Conservation (phyloP, 2,113 vertebrate species). For the Nettapus auritus region DNA sequence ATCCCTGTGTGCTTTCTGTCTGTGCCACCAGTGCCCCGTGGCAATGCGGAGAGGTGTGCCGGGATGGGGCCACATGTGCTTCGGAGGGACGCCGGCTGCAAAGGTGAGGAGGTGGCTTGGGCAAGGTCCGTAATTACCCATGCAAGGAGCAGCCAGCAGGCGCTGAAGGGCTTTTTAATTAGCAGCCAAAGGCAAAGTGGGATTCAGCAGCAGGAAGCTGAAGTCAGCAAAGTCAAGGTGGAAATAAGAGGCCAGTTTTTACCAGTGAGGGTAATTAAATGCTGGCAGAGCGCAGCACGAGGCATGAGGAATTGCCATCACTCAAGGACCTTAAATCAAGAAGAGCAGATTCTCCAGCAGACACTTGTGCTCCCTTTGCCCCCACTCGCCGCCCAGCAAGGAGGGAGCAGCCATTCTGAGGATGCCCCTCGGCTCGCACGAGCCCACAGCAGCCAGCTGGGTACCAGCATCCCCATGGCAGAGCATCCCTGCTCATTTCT, state of each 20-base stretch:
- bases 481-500: neutral
- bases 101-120: neutral
- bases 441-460: neutral
- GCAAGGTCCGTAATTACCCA: neutral
- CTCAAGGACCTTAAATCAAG: constrained; percentile 12
- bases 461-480: accelerated
- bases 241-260: constrained; percentile 43
- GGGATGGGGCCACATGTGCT: accelerated
- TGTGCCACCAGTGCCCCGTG: neutral
- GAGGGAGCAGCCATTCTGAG: neutral
- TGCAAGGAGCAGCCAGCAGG: constrained; percentile 8
- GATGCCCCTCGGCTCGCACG: accelerated
- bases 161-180: constrained; percentile 65
- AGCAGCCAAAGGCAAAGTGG: constrained; percentile 56
- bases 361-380: neutral
- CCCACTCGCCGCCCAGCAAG: neutral
- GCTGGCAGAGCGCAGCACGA: neutral
- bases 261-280: constrained; percentile 29
- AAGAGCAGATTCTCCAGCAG: constrained; percentile 1
- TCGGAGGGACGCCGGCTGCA: neutral
- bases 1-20: accelerated
- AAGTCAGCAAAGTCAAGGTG: constrained; percentile 63
- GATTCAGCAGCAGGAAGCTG: constrained; percentile 38
- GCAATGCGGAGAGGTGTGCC: accelerated
- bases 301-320: constrained; percentile 20